Percentiles rank a stretch among this genome's conserved stretches.
Evolutionary conservation across 2,888 invertebrate genomes (phyloP).

Genomic region (Xestoiulus laeticollis): DNA sequence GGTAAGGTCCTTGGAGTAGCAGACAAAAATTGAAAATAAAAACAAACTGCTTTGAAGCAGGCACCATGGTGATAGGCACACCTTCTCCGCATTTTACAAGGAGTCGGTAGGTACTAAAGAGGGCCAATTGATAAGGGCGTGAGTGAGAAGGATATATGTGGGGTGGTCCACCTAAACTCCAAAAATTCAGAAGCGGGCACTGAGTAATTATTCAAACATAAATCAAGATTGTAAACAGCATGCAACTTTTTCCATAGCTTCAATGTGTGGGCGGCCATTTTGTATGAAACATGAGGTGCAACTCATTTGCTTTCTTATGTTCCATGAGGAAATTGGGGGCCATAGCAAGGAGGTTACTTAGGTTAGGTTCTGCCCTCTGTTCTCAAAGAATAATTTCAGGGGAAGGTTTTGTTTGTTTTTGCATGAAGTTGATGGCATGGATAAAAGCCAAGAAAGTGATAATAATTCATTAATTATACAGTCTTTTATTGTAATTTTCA

Average conservation of each 20-base stretch:
- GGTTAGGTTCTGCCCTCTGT: neutral
- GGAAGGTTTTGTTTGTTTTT: neutral
- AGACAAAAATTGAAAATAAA: neutral
- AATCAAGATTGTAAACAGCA: neutral
- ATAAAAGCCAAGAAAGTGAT: neutral
- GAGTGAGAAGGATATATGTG: neutral
- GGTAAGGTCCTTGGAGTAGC: neutral
- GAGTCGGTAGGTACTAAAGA: neutral
- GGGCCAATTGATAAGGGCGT: neutral
- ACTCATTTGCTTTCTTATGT: slow-evolving; percentile 2
- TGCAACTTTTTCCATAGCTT: neutral
- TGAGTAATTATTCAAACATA: neutral
- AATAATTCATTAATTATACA: no score
- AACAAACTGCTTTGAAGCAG: neutral
- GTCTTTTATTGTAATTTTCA: no score
- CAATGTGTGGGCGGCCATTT: neutral
- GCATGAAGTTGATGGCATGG: neutral
- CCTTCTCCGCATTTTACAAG: neutral
- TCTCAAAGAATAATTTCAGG: neutral
- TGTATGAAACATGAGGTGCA: neutral
- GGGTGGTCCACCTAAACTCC: neutral
- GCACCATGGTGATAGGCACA: slow-evolving; percentile 9
- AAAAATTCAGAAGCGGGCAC: neutral
- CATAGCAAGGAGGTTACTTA: neutral
- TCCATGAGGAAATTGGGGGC: neutral